Evolutionary conservation across 2,888 invertebrate genomes (phyloP).

Genomic region (Apantesis nais): DNA sequence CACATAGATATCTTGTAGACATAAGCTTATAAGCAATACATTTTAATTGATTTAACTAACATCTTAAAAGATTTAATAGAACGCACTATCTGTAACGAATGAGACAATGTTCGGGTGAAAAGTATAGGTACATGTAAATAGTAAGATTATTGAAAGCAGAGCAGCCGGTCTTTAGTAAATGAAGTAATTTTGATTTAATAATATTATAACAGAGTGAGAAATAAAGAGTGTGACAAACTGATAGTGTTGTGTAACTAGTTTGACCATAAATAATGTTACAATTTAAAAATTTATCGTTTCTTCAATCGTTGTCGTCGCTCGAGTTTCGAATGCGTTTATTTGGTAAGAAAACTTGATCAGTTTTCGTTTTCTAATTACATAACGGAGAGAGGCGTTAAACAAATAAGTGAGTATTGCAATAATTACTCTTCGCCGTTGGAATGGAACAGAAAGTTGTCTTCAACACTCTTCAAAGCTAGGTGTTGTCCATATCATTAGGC

Average conservation of each 20-base stretch:
- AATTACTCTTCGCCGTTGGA: neutral
- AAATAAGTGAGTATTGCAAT: constrained; percentile 1
- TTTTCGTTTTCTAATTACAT: neutral
- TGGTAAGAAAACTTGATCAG: neutral
- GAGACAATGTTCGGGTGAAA: too few species aligned
- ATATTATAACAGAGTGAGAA: neutral
- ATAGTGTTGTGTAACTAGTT: neutral
- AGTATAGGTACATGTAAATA: neutral
- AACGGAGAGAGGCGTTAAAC: neutral
- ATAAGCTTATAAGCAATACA: neutral
- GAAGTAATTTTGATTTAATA: neutral
- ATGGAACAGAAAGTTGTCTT: neutral
- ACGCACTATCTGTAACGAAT: neutral
- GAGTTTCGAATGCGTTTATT: neutral
- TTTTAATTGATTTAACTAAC: neutral
- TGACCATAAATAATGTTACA: neutral
- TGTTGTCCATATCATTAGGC: neutral
- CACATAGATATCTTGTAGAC: neutral
- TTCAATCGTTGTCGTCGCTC: neutral
- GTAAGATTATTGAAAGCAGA: neutral
- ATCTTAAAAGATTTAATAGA: neutral
- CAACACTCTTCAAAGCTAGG: neutral
- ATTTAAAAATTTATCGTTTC: neutral
- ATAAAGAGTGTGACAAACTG: neutral
- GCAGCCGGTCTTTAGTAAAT: neutral